Base-by-base conservation (phyloP, 2,113 vertebrate species). In the Illadopsis cleaveri region DNA sequence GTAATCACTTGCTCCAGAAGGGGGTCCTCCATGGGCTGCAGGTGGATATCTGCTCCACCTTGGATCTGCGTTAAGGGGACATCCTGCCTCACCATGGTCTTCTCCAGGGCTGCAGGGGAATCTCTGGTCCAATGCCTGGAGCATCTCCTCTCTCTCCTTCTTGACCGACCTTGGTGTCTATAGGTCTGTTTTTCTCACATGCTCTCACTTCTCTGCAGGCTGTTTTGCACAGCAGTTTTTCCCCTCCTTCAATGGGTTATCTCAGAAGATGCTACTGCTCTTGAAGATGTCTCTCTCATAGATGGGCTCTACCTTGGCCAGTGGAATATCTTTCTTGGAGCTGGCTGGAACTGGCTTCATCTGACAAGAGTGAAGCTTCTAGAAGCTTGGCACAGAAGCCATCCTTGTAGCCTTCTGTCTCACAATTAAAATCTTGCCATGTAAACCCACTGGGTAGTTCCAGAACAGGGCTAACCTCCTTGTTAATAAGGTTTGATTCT, bases 311-410 rank as follows among this genome's bases (percentile, higher is more conserved):
- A 2, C 9, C 5, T 38, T 33, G 7, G 12, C 17, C 20, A 47
- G 27, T 5, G 3, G 23, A 1, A 0, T 13, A 25, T 27, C 44
- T 2, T 0, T 37, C 45, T 28, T 65, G 45, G 9, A 79, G 7
- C 5, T 4, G 0, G 10, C 10, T 56, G 19, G 16, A 21, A 40
- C 28, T 40, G 16, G 9, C 11, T 70, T 11, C 21, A 3, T 45
- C 6, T 10, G 30, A 45, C n/a, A 42, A 4, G 9, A 5, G 5
- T 21, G 17, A 37, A 70, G 20, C 18, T 47, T 75, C 40, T 17
- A 50, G 20, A 11, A 56, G 4, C 23, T 70, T 61, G 2, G 2
- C 23, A 66, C 27, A 38, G 15, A 50, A 37, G 12, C 4, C 22
- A 58, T 2, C 10, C 9, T 12, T 23, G 15, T 12, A 86, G 9